A percentile compares a stretch with the other conserved stretches of the same genome.
These are phyloP conservation scores for Rachycentron canadum DNA, from an alignment of 2,797 vertebrate genomes.

Conservation along the genomic window DNA sequence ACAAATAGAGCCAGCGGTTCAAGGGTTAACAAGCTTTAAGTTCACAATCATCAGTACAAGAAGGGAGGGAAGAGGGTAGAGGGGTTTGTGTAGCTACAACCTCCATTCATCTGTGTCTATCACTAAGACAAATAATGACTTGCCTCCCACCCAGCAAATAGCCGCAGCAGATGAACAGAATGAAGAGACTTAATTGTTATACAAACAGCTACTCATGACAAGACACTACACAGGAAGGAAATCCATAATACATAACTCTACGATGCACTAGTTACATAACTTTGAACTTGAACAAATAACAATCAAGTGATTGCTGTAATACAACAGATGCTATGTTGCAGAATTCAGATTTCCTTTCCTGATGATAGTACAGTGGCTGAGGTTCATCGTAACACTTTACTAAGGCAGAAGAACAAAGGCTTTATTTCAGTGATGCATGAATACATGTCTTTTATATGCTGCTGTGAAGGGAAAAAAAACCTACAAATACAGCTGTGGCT, in stretches of 20 bases:
- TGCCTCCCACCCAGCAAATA: slow-evolving; percentile 45
- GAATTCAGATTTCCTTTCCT: slow-evolving; percentile 2
- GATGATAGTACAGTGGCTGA: not conserved
- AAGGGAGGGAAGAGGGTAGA: slow-evolving; percentile 4
- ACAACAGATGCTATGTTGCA: not conserved
- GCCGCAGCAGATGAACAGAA: slow-evolving; percentile 42
- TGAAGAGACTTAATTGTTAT: slow-evolving; percentile 24
- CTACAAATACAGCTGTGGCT: slow-evolving; percentile 35
- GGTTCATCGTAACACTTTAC: slow-evolving; percentile 9
- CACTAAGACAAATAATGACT: slow-evolving; percentile 53
- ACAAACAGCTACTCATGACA: slow-evolving; percentile 18
- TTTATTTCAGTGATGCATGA: slow-evolving; percentile 46
- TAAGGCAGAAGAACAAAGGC: slow-evolving; percentile 16
- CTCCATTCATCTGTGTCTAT: slow-evolving; percentile 53
- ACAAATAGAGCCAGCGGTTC: slow-evolving; percentile 23
- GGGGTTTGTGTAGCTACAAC: slow-evolving; percentile 50
- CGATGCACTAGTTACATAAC: slow-evolving; percentile 5
- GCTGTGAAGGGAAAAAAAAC: slow-evolving; percentile 45
- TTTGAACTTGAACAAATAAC: slow-evolving; percentile 4
- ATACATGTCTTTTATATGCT: slow-evolving; percentile 39
- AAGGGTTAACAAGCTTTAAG: slow-evolving; percentile 45
- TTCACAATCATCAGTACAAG: slow-evolving; percentile 41
- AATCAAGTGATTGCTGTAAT: slow-evolving; percentile 17
- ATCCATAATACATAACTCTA: not conserved
- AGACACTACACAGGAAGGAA: not conserved